Percentiles rank a stretch among this genome's conserved stretches.
These are phyloP conservation scores for Marisa cornuarietis DNA, from an alignment of 1,140 invertebrate genomes.

Conservation along the genomic window DNA sequence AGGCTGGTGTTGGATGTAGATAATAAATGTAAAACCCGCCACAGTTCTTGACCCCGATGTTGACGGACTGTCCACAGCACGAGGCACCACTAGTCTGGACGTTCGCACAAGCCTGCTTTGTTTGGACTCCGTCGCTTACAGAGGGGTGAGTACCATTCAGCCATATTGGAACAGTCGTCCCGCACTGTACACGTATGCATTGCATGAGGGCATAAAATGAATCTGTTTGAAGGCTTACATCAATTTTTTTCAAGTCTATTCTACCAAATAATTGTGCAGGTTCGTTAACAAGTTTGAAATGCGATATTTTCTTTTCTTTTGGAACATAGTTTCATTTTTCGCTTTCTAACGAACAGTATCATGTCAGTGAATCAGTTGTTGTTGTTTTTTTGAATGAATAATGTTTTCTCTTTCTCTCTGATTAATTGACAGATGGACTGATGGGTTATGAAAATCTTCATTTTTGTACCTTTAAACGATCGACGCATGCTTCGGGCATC, in stretches of 20 bases:
- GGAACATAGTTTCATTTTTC: neutral
- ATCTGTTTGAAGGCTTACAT: too few relatives aligned
- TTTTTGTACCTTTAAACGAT: neutral
- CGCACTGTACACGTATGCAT: neutral
- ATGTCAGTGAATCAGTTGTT: neutral
- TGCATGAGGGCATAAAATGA: neutral
- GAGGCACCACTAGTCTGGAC: neutral
- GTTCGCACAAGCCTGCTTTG: constrained; percentile 10
- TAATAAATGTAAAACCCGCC: constrained; percentile 16
- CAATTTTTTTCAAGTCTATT: too few relatives aligned
- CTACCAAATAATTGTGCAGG: too few relatives aligned
- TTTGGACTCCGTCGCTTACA: neutral
- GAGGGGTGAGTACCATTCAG: constrained; percentile 16
- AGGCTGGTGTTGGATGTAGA: constrained; percentile 17
- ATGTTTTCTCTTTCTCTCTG: too few relatives aligned
- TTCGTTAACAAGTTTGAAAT: too few relatives aligned
- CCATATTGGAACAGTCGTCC: constrained; percentile 5
- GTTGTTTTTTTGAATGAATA: too few relatives aligned
- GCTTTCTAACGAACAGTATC: neutral
- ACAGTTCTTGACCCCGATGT: constrained; percentile 27
- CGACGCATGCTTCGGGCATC: neutral
- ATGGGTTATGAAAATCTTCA: neutral
- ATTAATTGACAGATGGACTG: too few relatives aligned
- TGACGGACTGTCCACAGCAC: constrained; percentile 11
- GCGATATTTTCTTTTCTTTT: too few relatives aligned